These are phyloP conservation scores for Lamprologus lemairii DNA, from an alignment of 2,113 vertebrate species.

Conservation along the genomic window DNA sequence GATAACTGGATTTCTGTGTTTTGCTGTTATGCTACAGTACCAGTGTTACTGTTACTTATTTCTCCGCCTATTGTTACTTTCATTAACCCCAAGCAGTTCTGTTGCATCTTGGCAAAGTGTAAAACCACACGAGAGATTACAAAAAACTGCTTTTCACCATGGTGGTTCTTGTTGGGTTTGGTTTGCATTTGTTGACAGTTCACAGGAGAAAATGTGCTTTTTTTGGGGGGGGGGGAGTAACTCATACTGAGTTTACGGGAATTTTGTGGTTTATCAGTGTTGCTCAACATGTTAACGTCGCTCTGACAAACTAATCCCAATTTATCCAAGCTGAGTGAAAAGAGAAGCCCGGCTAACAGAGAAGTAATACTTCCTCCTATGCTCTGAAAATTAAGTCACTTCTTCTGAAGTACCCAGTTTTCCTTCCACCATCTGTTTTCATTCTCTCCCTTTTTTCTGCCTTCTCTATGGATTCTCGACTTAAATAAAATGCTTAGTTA, in stretches of 20 bases:
- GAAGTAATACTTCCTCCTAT: not conserved
- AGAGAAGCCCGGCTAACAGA: not conserved
- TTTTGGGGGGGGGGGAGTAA: not conserved
- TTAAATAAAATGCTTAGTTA: slow-evolving; percentile 19
- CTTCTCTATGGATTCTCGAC: slow-evolving; percentile 24
- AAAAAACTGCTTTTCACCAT: slow-evolving; percentile 21
- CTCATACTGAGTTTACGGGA: not conserved
- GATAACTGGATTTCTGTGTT: not conserved
- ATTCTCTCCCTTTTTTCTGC: not conserved
- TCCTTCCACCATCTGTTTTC: slow-evolving; percentile 35
- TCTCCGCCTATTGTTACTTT: not conserved
- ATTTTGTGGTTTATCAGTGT: slow-evolving; percentile 2
- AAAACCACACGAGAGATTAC: slow-evolving; percentile 27
- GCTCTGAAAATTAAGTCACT: not conserved
- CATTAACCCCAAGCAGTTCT: slow-evolving; percentile 8
- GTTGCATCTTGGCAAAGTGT: slow-evolving; percentile 21
- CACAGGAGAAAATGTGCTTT: slow-evolving; percentile 42
- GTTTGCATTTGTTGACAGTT: slow-evolving; percentile 60
- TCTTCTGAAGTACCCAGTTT: not conserved
- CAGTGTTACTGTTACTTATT: not conserved
- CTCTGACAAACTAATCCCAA: not conserved
- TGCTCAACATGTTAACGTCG: slow-evolving; percentile 18
- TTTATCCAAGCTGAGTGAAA: slow-evolving; percentile 1
- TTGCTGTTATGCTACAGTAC: not conserved
- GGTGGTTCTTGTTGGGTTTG: slow-evolving; percentile 20